These are phyloP conservation scores for Limosa lapponica DNA, from an alignment of 2,797 vertebrate species.

Conservation along the genomic window DNA sequence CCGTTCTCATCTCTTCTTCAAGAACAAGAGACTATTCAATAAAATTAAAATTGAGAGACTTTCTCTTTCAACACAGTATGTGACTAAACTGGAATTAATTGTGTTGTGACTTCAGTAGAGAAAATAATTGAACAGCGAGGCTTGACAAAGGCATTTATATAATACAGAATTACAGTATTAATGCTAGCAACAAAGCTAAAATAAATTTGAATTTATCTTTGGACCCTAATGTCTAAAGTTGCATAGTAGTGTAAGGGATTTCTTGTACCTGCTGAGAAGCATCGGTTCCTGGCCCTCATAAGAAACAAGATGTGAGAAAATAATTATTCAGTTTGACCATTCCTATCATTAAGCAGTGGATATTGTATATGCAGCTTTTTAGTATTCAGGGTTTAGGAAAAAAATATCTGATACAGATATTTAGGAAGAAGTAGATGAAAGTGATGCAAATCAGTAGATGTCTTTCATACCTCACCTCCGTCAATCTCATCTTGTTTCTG, in stretches of 20 bases:
- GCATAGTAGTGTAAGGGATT: background rate
- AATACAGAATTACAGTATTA: fast-evolving
- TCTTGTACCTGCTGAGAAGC: background rate
- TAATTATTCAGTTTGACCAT: background rate
- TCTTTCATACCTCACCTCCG: background rate
- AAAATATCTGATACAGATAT: background rate
- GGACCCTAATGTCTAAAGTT: background rate
- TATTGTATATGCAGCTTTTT: background rate
- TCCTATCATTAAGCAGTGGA: background rate
- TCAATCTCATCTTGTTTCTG: background rate
- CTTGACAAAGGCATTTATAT: background rate
- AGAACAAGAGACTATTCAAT: background rate
- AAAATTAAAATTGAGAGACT: background rate
- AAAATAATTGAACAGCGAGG: background rate
- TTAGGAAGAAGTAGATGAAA: background rate
- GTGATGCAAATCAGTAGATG: background rate
- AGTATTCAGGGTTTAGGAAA: background rate
- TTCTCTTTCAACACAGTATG: background rate
- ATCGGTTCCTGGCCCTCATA: background rate
- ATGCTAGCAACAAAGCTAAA: background rate
- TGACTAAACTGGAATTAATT: background rate
- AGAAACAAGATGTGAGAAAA: background rate
- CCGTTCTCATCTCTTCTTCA: background rate
- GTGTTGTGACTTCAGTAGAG: background rate
- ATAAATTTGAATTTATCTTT: background rate